Percentiles rank a stretch among this genome's conserved stretches.
Conservation (phyloP, 2,797 vertebrate genomes). For the Malurus leucopterus region DNA sequence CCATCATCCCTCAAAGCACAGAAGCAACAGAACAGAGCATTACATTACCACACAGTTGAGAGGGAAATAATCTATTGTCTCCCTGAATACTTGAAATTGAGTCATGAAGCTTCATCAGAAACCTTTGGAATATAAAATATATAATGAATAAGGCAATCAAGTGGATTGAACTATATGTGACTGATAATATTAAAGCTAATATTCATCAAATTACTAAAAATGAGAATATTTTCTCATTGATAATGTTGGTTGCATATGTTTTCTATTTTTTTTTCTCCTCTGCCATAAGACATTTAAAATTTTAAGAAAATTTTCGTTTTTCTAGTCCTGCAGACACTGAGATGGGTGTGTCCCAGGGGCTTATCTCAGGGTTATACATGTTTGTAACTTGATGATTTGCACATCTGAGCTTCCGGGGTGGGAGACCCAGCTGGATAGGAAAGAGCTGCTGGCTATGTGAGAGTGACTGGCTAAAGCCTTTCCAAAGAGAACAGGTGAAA, state of each 20-base stretch:
- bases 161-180: background rate
- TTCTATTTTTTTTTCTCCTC: background rate
- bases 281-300: background rate
- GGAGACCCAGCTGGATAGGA: background rate
- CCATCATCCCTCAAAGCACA: background rate
- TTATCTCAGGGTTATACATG: background rate
- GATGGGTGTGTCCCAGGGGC: background rate
- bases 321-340: background rate
- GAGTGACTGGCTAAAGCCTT: background rate
- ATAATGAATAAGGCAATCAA: background rate
- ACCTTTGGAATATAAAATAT: background rate
- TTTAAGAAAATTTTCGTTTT: background rate
- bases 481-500: background rate
- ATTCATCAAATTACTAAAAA: background rate
- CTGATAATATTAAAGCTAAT: background rate
- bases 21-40: background rate
- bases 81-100: background rate
- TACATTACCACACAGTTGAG: background rate
- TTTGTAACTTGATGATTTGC: fast-evolving
- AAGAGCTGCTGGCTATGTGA: background rate
- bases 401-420: background rate
- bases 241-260: background rate
- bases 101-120: background rate
- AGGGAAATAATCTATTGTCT: background rate
- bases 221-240: background rate